Conservation (phyloP, 2,888 invertebrate species). For the Alviniconcha strummeri region DNA sequence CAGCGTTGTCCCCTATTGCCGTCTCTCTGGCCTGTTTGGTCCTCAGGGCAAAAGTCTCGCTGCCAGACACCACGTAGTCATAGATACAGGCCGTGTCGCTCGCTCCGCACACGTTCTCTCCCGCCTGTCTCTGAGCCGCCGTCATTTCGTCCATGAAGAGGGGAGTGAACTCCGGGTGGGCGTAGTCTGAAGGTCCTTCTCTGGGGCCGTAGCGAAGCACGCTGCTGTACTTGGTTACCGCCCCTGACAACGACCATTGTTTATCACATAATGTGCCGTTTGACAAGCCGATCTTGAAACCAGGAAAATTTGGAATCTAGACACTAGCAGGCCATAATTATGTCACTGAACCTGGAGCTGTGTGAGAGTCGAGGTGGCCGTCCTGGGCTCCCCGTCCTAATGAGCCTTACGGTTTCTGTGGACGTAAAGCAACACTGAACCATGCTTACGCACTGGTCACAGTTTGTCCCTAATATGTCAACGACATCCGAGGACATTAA, state of each 20-base stretch:
- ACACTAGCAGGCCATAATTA: too few species aligned
- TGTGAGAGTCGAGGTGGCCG: too few species aligned
- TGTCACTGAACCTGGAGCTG: too few species aligned
- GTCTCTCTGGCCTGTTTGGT: neutral
- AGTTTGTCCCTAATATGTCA: too few species aligned
- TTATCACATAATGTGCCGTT: too few species aligned
- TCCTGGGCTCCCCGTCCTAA: too few species aligned
- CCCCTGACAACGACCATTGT: neutral
- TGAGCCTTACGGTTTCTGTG: too few species aligned
- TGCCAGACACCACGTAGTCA: neutral
- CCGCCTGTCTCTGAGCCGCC: neutral
- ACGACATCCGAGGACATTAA: too few species aligned
- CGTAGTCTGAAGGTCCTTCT: conserved; percentile 3
- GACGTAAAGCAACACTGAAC: too few species aligned
- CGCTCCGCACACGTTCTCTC: neutral
- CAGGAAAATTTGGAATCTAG: too few species aligned
- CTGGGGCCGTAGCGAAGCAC: conserved; percentile 7
- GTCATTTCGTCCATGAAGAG: neutral
- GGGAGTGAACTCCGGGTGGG: neutral
- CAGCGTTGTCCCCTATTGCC: neutral
- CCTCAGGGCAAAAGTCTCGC: neutral
- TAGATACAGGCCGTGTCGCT: neutral
- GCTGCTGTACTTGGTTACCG: neutral
- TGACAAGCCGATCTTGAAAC: too few species aligned
- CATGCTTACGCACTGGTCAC: too few species aligned